Evolutionary conservation across 2,113 vertebrate species (phyloP).

Genomic region (Diadophis punctatus): DNA sequence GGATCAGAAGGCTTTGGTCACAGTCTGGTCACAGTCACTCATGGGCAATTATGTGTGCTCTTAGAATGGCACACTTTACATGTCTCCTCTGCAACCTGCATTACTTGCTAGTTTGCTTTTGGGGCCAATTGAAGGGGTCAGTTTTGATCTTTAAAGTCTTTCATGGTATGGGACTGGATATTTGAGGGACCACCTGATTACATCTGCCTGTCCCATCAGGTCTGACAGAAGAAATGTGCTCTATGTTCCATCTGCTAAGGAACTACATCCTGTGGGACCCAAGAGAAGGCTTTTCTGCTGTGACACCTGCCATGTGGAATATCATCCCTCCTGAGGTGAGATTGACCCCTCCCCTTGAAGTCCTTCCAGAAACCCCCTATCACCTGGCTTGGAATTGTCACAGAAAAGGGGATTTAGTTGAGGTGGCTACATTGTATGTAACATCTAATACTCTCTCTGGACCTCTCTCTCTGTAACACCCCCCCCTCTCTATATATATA

Average conservation of each 20-base stretch:
- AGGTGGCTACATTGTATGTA: too few species aligned
- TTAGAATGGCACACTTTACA: background rate
- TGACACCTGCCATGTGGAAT: background rate
- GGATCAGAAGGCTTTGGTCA: too few species aligned
- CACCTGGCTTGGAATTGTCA: too few species aligned
- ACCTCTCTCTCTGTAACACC: too few species aligned
- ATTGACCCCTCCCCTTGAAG: background rate
- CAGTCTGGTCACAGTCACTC: background rate
- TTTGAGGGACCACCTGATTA: background rate
- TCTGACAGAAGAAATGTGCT: background rate
- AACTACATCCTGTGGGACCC: background rate
- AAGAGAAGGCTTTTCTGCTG: background rate
- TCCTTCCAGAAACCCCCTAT: background rate
- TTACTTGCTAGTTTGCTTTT: background rate
- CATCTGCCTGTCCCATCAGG: background rate
- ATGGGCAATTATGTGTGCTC: background rate
- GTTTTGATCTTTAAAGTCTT: background rate
- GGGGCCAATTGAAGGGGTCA: background rate
- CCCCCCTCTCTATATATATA: too few species aligned
- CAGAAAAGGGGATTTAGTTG: too few species aligned
- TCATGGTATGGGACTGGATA: background rate
- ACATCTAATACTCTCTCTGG: too few species aligned
- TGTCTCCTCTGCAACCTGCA: background rate
- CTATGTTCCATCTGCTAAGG: background rate
- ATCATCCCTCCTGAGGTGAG: background rate